Evolutionary conservation across 2,797 vertebrate genomes (phyloP).

Genomic region (Cephalopachus bancanus): DNA sequence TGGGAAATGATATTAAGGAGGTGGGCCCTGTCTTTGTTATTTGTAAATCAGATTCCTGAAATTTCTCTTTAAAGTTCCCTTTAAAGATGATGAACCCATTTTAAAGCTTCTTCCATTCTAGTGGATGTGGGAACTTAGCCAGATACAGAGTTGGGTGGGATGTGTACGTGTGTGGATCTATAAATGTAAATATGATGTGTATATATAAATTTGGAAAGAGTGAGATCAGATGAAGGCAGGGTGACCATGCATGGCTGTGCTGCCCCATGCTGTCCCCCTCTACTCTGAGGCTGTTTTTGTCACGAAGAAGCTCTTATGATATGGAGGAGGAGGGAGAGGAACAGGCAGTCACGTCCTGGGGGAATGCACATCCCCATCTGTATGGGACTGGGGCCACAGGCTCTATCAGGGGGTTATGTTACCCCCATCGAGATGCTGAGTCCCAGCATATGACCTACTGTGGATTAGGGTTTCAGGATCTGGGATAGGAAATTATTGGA

Average conservation of each 20-base stretch:
- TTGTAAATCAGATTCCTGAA: conserved; percentile 73
- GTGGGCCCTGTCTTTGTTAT: not conserved
- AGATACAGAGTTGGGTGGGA: conserved; percentile 68
- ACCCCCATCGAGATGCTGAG: conserved; percentile 86
- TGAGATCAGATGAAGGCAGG: not conserved
- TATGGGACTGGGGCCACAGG: conserved; percentile 83
- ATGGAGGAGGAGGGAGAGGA: conserved; percentile 56
- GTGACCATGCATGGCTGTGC: not conserved
- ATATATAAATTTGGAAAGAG: not conserved
- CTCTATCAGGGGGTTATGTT: conserved; percentile 90
- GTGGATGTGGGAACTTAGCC: conserved; percentile 79
- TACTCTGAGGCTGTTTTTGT: conserved; percentile 83
- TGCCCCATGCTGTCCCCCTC: conserved; percentile 65
- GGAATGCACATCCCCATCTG: conserved; percentile 77
- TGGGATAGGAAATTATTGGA: conserved; percentile 87
- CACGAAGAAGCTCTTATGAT: conserved; percentile 70
- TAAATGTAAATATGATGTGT: not conserved
- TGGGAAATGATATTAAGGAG: conserved; percentile 1
- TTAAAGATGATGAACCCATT: conserved; percentile 52
- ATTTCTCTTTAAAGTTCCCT: conserved; percentile 70
- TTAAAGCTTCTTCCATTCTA: conserved; percentile 81
- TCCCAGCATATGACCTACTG: conserved; percentile 88
- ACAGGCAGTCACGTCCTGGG: not conserved
- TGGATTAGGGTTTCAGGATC: conserved; percentile 91
- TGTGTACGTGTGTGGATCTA: not conserved